Evolutionary conservation across 2,797 vertebrate genomes (phyloP).

Genomic region (Okamejei kenojei): DNA sequence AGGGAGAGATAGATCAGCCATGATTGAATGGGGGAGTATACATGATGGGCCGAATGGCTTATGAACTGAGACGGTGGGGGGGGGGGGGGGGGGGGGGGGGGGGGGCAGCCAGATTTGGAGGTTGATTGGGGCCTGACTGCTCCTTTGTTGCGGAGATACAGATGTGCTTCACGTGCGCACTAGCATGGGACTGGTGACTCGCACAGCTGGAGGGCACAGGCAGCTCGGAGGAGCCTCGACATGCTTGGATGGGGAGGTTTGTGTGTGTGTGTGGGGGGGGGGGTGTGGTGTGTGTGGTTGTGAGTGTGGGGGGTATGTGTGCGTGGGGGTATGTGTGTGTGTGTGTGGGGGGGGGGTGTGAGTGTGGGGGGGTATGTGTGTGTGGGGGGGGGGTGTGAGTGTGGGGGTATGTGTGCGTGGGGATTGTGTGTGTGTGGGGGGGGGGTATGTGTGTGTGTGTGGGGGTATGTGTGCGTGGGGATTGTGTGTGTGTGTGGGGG

Average conservation of each 20-base stretch:
- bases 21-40: too few species aligned
- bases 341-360: background rate
- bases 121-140: background rate
- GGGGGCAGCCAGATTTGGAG: background rate
- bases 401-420: too few species aligned
- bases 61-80: too few species aligned
- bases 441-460: background rate
- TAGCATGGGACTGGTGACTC: background rate
- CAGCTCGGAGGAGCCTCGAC: background rate
- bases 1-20: too few species aligned
- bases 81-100: too few species aligned
- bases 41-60: too few species aligned
- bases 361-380: too few species aligned
- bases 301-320: background rate
- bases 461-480: background rate
- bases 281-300: too few species aligned
- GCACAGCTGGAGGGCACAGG: background rate
- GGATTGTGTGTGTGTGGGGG: background rate
- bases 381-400: background rate
- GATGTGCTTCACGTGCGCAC: too few species aligned
- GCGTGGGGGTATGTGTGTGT: background rate
- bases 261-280: background rate
- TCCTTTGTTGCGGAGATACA: background rate
- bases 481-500: too few species aligned
- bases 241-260: background rate